Conservation (phyloP, 2,113 vertebrate species). For the Brienomyrus longianalis region DNA sequence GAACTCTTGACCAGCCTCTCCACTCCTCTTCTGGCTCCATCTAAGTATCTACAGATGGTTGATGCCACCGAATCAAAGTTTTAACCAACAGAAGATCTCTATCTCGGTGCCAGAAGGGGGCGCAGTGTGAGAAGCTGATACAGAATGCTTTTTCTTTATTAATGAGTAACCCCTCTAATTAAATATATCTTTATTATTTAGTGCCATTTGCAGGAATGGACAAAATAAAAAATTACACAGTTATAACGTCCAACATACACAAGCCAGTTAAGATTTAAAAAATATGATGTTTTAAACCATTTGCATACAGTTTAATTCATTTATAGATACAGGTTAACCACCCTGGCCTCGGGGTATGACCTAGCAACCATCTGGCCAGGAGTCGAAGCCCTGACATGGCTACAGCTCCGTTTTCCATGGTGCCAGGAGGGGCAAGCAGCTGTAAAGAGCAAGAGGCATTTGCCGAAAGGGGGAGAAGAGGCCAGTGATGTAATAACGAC, state of each 20-base stretch:
- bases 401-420: neutral
- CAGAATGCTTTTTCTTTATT: neutral
- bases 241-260: neutral
- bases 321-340: too few relatives aligned
- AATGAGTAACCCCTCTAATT: neutral
- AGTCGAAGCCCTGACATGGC: neutral
- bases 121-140: neutral
- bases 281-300: too few relatives aligned
- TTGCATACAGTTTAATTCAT: too few relatives aligned
- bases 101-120: neutral
- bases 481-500: neutral
- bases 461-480: neutral
- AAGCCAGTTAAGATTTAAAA: too few relatives aligned
- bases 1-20: neutral
- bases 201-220: neutral
- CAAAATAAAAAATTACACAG: neutral
- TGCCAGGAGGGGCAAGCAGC: neutral
- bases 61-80: neutral
- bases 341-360: neutral
- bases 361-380: neutral
- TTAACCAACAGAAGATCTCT: neutral
- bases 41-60: slow-evolving; percentile 25
- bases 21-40: neutral
- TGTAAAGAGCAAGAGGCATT: neutral
- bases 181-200: neutral